Conservation (phyloP, 2,797 vertebrate species). For the Eulemur rubriventer region DNA sequence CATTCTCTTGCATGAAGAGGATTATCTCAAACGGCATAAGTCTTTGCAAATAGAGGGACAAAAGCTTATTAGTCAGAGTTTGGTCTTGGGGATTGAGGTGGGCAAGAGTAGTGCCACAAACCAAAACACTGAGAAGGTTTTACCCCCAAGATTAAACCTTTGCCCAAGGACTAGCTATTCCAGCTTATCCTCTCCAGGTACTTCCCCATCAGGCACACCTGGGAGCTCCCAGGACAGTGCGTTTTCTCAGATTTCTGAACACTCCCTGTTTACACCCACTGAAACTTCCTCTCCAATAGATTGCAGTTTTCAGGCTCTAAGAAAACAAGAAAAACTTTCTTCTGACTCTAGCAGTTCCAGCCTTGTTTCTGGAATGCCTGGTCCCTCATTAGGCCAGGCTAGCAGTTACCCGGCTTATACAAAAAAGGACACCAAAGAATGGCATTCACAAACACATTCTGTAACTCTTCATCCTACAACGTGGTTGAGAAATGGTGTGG, state of each 20-base stretch:
- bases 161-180: slow-evolving; percentile 90
- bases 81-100: slow-evolving; percentile 82
- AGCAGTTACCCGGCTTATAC: slow-evolving; percentile 10
- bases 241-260: slow-evolving; percentile 95
- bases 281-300: slow-evolving; percentile 84
- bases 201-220: slow-evolving; percentile 93
- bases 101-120: slow-evolving; percentile 73
- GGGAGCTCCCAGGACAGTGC: slow-evolving; percentile 95
- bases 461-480: slow-evolving; percentile 89
- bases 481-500: slow-evolving; percentile 88
- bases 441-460: slow-evolving; percentile 77
- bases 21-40: slow-evolving; percentile 83
- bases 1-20: slow-evolving; percentile 81
- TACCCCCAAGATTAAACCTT: slow-evolving; percentile 87
- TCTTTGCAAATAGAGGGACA: slow-evolving; percentile 86
- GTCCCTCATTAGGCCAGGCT: slow-evolving; percentile 64
- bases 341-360: slow-evolving; percentile 65
- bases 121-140: slow-evolving; percentile 80
- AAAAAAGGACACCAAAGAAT: slow-evolving; percentile 79
- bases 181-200: slow-evolving; percentile 92
- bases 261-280: slow-evolving; percentile 86
- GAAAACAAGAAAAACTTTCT: slow-evolving; percentile 78
- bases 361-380: slow-evolving; percentile 72
- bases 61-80: slow-evolving; percentile 85
- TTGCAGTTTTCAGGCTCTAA: slow-evolving; percentile 82